Evolutionary conservation across 1,140 invertebrate genomes (phyloP).

Genomic region (Hypsibius dujardini): DNA sequence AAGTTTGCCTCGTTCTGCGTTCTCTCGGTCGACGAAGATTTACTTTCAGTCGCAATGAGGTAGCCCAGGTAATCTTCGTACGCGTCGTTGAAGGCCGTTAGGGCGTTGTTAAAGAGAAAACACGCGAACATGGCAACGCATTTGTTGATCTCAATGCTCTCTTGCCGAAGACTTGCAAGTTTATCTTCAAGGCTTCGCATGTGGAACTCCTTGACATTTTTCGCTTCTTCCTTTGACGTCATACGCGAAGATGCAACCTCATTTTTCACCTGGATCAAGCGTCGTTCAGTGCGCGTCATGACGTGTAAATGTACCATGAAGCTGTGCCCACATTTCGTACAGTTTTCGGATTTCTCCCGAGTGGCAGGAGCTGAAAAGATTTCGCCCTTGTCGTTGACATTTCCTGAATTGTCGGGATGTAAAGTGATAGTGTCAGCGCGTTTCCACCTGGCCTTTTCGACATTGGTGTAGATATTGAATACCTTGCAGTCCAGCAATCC

Average conservation of each 20-base stretch:
- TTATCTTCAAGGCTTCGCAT: neutral
- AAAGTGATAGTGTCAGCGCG: neutral
- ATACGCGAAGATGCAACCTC: neutral
- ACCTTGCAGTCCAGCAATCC: slow-evolving; percentile 1
- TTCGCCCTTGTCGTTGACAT: neutral
- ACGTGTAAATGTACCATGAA: neutral
- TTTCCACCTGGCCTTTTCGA: neutral
- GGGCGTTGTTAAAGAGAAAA: neutral
- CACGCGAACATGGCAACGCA: neutral
- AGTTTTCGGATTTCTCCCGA: slow-evolving; percentile 9
- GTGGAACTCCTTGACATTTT: neutral
- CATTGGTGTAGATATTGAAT: neutral
- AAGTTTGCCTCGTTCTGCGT: neutral
- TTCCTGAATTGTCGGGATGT: neutral
- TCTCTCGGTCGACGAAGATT: neutral
- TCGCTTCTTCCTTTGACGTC: neutral
- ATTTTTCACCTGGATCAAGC: neutral
- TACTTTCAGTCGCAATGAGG: neutral
- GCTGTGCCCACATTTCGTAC: neutral
- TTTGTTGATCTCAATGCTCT: neutral
- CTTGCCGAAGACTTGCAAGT: neutral
- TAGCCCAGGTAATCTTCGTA: neutral
- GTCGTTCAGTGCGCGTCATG: neutral
- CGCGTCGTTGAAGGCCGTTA: neutral
- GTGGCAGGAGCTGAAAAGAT: neutral